Conservation (phyloP, 2,888 invertebrate species). For the Chalcosyrphus nemorum region DNA sequence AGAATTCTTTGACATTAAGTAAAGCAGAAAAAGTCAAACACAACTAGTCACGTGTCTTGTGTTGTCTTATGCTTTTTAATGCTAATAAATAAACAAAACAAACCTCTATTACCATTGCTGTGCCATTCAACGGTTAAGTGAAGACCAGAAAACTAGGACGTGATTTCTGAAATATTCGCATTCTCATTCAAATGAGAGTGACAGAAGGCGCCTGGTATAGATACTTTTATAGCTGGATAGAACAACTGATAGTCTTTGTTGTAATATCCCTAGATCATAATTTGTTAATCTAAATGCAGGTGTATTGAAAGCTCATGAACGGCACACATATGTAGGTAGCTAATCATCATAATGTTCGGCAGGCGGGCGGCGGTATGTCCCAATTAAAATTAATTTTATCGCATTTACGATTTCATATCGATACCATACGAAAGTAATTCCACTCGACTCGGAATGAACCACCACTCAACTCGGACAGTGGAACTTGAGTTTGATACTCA, state of each 20-base stretch:
- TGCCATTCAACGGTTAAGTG: conserved; percentile 8
- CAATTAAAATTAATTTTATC: conserved; percentile 47
- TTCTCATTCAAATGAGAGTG: neutral
- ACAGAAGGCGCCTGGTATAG: neutral
- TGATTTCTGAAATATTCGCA: neutral
- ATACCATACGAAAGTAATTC: conserved; percentile 22
- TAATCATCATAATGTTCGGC: neutral
- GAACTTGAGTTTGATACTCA: conserved; percentile 6
- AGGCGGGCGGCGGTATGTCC: conserved; percentile 4
- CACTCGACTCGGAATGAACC: neutral
- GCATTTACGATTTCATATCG: conserved; percentile 24
- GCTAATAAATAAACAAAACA: conserved; percentile 38
- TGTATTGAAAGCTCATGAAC: conserved; percentile 10
- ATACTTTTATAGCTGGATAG: neutral
- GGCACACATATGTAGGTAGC: conserved; percentile 5
- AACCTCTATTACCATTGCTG: neutral
- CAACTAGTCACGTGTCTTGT: conserved; percentile 48
- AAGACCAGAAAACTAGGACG: conserved; percentile 12
- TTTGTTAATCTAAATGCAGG: neutral
- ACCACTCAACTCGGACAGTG: neutral
- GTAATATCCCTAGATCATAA: neutral
- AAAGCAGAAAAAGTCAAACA: neutral
- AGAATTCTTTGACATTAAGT: conserved; percentile 26
- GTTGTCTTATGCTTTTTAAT: conserved; percentile 8
- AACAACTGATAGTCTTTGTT: too few species aligned